Evolutionary conservation across 2,797 vertebrate genomes (phyloP).

Genomic region (Choloepus didactylus): DNA sequence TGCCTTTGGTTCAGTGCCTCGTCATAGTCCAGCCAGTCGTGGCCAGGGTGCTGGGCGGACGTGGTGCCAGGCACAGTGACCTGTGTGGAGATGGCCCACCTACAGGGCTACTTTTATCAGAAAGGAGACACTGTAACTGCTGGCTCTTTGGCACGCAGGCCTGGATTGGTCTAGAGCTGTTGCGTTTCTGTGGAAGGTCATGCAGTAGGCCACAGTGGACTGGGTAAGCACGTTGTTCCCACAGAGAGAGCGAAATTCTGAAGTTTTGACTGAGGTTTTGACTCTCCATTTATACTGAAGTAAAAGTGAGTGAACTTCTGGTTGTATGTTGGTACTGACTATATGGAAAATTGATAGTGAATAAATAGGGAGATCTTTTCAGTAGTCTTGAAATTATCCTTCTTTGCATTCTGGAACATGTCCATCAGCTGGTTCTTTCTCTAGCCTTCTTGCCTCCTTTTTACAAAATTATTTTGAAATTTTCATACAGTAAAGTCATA

Average conservation of each 20-base stretch:
- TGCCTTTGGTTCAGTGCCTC: neutral
- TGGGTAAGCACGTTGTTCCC: neutral
- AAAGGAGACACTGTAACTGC: too few relatives aligned
- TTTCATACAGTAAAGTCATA: neutral
- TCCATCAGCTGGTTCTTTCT: neutral
- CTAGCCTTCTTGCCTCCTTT: neutral
- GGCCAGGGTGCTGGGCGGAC: neutral
- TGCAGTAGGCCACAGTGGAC: neutral
- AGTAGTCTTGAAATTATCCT: neutral
- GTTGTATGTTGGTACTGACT: neutral
- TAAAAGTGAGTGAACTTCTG: neutral
- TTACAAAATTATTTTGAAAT: neutral
- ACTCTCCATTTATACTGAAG: neutral
- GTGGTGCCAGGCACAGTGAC: neutral
- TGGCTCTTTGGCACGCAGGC: too few relatives aligned
- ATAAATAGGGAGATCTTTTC: neutral
- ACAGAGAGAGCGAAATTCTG: neutral
- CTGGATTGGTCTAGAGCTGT: neutral
- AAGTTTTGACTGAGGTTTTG: neutral
- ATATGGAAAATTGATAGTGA: neutral
- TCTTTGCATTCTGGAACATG: neutral
- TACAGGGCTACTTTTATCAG: neutral
- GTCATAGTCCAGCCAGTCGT: neutral
- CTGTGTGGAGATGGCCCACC: neutral
- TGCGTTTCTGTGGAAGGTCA: neutral